Conservation (phyloP, 1,140 invertebrate species). For the Steinernema feltiae region DNA sequence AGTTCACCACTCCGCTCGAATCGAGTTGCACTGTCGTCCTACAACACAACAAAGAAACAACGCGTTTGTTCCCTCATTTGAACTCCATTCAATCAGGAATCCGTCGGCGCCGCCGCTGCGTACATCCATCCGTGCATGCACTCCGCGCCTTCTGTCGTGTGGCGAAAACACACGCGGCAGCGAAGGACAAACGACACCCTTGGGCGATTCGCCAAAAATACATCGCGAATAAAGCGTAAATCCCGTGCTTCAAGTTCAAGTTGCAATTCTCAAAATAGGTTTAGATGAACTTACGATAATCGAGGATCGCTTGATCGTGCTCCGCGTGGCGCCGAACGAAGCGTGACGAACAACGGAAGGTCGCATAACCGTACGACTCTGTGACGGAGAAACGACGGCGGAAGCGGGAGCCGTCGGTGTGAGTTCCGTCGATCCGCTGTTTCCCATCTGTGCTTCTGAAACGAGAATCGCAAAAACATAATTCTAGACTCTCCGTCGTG, state of each 20-base stretch:
- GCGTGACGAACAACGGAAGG: background rate
- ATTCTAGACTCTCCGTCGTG: background rate
- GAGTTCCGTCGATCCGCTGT: background rate
- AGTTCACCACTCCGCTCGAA: too few relatives aligned
- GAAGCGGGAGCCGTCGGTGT: background rate
- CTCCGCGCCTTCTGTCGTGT: background rate
- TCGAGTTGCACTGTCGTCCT: too few relatives aligned
- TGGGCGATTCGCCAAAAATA: background rate
- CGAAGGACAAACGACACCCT: background rate
- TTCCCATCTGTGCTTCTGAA: conserved; percentile 6
- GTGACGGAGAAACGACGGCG: background rate
- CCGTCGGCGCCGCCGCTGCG: too few relatives aligned
- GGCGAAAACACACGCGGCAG: background rate
- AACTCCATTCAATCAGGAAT: too few relatives aligned
- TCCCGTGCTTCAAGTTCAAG: too few relatives aligned
- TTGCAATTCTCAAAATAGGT: background rate
- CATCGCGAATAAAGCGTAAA: background rate
- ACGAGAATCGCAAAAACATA: background rate
- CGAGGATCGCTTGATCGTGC: background rate
- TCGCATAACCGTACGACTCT: background rate
- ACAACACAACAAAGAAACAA: too few relatives aligned
- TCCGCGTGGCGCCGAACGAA: background rate
- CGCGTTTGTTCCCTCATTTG: too few relatives aligned
- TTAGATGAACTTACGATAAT: background rate
- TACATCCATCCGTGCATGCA: too few relatives aligned